Evolutionary conservation across 2,797 vertebrate genomes (phyloP).

Genomic region (Streptopelia turtur): DNA sequence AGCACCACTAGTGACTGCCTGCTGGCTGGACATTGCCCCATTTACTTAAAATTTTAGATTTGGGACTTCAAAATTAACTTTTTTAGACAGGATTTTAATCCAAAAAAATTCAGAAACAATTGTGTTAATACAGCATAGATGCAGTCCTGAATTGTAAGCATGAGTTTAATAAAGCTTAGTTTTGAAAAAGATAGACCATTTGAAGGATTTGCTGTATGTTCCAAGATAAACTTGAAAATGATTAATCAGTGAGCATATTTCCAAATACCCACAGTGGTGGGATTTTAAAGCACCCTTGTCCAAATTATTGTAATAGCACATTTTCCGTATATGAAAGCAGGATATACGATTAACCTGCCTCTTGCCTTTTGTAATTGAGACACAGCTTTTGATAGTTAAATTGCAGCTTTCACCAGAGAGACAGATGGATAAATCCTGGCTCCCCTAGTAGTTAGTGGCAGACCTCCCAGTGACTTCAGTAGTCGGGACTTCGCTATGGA

Average conservation of each 20-base stretch:
- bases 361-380: not conserved
- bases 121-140: not conserved
- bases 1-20: not conserved
- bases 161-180: not conserved
- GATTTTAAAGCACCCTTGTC: not conserved
- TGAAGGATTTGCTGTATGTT: not conserved
- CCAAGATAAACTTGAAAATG: not conserved
- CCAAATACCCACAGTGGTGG: not conserved
- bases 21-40: not conserved
- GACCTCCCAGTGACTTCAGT: not conserved
- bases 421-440: not conserved
- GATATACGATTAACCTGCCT: not conserved
- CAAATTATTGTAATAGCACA: not conserved
- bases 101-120: not conserved
- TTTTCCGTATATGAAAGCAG: not conserved
- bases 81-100: not conserved
- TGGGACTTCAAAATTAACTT: not conserved
- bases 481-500: slow-evolving; percentile 23
- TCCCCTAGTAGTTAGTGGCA: not conserved
- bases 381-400: not conserved
- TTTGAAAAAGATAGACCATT: not conserved
- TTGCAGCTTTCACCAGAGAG: not conserved
- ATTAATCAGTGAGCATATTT: not conserved
- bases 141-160: not conserved
- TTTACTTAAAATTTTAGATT: not conserved